Conservation (phyloP, 2,888 invertebrate genomes). For the Aleiodes leptofemur region DNA sequence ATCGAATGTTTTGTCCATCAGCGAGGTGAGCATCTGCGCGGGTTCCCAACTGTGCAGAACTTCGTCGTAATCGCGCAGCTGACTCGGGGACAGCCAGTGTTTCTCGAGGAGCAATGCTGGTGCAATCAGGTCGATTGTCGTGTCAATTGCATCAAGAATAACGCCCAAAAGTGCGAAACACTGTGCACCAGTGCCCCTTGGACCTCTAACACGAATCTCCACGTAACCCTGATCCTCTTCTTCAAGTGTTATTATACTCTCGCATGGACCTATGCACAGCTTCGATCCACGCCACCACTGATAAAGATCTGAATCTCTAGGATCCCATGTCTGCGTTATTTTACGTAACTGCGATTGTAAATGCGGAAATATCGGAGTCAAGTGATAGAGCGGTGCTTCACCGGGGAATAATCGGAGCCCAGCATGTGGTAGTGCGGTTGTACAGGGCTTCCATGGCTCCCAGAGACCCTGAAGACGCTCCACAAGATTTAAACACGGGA, state of each 20-base stretch:
- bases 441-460: constrained; percentile 78
- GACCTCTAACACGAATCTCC: constrained; percentile 83
- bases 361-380: constrained; percentile 83
- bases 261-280: constrained; percentile 81
- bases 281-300: constrained; percentile 86
- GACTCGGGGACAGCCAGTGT: constrained; percentile 80
- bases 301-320: constrained; percentile 81
- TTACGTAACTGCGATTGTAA: constrained; percentile 80
- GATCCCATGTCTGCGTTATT: constrained; percentile 76
- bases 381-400: constrained; percentile 78
- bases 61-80: constrained; percentile 76
- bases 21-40: constrained; percentile 64
- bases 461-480: constrained; percentile 83
- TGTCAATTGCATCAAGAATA: constrained; percentile 79
- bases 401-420: constrained; percentile 80
- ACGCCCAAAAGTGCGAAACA: constrained; percentile 85
- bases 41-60: constrained; percentile 73
- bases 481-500: constrained; percentile 83
- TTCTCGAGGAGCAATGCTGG: constrained; percentile 82
- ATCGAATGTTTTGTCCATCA: constrained; percentile 69
- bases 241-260: constrained; percentile 82
- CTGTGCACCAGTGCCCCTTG: constrained; percentile 77
- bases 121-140: constrained; percentile 80
- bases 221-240: constrained; percentile 78
- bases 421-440: constrained; percentile 78